These are phyloP conservation scores for Dreissena rostriformis DNA, from an alignment of 1,140 invertebrate species.

Conservation along the genomic window DNA sequence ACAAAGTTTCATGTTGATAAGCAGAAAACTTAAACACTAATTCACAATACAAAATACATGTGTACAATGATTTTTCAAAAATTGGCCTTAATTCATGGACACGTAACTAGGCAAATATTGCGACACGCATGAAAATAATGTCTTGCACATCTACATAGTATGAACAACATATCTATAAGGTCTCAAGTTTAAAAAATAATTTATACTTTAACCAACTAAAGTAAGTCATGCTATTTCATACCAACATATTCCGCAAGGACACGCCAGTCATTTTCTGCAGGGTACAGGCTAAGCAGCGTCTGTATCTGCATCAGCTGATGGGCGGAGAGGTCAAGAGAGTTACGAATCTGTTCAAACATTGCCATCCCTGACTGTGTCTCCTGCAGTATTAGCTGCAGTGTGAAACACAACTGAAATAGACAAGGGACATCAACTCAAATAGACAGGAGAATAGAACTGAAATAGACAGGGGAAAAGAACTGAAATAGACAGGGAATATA, in stretches of 20 bases:
- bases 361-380: background rate
- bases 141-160: no score
- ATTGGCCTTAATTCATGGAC: no score
- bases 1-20: no score
- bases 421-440: background rate
- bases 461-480: background rate
- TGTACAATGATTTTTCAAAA: no score
- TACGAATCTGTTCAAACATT: conserved; percentile 15
- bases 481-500: background rate
- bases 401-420: conserved; percentile 40
- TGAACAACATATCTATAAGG: no score
- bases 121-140: no score
- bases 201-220: no score
- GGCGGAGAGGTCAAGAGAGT: conserved; percentile 15
- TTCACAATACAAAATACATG: no score
- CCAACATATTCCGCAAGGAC: conserved; percentile 34
- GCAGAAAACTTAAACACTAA: no score
- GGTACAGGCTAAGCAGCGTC: conserved; percentile 12
- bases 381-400: conserved; percentile 31
- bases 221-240: background rate
- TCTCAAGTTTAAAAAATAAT: no score
- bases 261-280: conserved; percentile 30
- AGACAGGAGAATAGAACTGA: background rate
- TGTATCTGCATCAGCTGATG: conserved; percentile 42
- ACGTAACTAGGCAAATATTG: no score